Evolutionary conservation across 2,888 invertebrate species (phyloP), one percentile per base, ranked within the genome.

Genomic region (Trachelus iudaicus): DNA sequence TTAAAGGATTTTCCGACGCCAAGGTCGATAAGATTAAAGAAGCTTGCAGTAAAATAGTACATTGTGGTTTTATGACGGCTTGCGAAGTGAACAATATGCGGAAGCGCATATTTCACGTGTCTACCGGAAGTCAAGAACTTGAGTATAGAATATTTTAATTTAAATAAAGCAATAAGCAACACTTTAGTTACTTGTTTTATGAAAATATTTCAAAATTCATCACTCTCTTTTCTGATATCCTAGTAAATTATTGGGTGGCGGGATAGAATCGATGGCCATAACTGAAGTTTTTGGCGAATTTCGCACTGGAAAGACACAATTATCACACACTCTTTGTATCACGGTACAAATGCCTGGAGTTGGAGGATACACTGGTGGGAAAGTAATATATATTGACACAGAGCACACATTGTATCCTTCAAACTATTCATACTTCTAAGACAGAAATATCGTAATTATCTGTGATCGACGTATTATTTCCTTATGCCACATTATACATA

Each of bases 211-310:
- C 23, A 56, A 69, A 69, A 76, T 56, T 76, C 56, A 73, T 76
- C 68, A 78, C 34, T 69, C 11, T 75, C 34, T 35, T 75, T 76
- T 77, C 69, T 76, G 78, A 81, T 79, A 77, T 88, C 91, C 82
- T 84, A 96, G 96, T 88, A 95, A 95, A 89, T 92, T 97, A 35
- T 89, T 96, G 73, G 96, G 95, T 6, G 96, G 96, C 37, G 96
- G 96, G 0, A 93, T 97, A 76, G 96, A 97, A 91, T 96, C 96
- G 11, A 96, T 96, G 96, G 93, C 96, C 0, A 96, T 97, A 76
- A 96, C 96, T 0, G 96, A 97, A 92, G 96, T 94, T 11, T 97
- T 96, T 90, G 96, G 96, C 11, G 96, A 97, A 92, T 96, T 96
- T 88, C 93, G 96, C 40, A 96, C 96, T 1, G 97, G 96, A 30